Evolutionary conservation across 2,888 invertebrate genomes (phyloP).

Genomic region (Drosophila diplacantha): DNA sequence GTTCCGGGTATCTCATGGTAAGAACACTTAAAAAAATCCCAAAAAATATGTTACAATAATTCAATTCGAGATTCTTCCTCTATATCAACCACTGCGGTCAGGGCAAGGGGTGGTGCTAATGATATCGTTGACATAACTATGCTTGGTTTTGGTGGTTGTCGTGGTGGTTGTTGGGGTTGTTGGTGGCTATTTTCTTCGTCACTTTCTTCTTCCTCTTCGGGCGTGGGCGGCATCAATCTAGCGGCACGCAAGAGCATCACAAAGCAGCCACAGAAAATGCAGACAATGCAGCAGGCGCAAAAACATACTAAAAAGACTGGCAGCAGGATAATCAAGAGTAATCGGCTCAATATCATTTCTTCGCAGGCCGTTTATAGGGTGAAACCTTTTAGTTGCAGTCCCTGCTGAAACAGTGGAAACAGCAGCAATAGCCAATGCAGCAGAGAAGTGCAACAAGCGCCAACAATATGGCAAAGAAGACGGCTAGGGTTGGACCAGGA

Average conservation of each 20-base stretch:
- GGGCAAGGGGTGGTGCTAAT: background rate
- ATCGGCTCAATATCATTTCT: background rate
- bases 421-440: conserved; percentile 22
- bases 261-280: background rate
- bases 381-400: background rate
- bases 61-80: background rate
- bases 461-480: background rate
- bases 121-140: background rate
- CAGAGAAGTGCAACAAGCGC: background rate
- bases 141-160: background rate
- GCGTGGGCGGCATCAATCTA: too few species aligned
- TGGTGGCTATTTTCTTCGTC: background rate
- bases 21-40: background rate
- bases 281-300: background rate
- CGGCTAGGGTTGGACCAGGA: background rate
- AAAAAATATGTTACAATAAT: background rate
- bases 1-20: too few species aligned
- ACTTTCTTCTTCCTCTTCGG: too few species aligned
- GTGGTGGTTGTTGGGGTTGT: background rate
- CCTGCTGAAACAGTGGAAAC: conserved; percentile 6
- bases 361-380: too few species aligned
- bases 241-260: background rate
- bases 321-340: background rate
- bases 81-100: background rate
- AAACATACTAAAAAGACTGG: background rate